Base-by-base conservation (phyloP, 2,113 vertebrate species). In the Empidonax alnorum region DNA sequence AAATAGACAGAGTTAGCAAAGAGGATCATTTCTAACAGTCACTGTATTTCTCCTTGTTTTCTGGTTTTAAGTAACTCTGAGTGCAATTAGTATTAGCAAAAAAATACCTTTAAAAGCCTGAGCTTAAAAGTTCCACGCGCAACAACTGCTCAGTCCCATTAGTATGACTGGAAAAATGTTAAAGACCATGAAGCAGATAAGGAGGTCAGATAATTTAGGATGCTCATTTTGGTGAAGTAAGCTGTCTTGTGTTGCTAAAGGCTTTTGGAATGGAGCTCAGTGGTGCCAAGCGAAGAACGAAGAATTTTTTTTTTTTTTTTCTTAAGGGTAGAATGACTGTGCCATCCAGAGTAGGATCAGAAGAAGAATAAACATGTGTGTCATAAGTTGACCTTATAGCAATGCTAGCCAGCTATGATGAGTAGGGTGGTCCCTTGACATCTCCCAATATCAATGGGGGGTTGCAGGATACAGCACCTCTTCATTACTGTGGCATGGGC, bases 371-470 rank as follows among this genome's bases (percentile, higher is more conserved):
- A 92, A 78, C 1, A 0, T 24, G 11, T 11, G 6, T 39, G 14
- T 58, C 1, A 0, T 7, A 65, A 33, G 9, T 2, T 68, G 21
- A 12, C 30, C 15, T 73, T 33, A 33, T 18, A 68, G 27, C 18
- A 42, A 33, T 24, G 27, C 20, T 33, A 69, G 16, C 7, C 28
- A 53, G 20, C 25, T 46, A 1, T 5, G 42, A 47, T 52, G 46
- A 33, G 10, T 7, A 31, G 13, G 25, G 31, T 19, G 27, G 14
- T 30, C 23, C 33, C 27, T 52, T 46, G 9, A 79, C 30, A 21
- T 61, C 9, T 75, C 15, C 25, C 2, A 3, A 0, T 12, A 10
- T 46, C 18, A 28, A 18, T 44, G n/a, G 14, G n/a, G 11, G 3
- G 14, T 22, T 11, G 3, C 10, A 46, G 66, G 52, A 18, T 39